A percentile compares a stretch with the other conserved stretches of the same genome.
Evolutionary conservation across 1,140 invertebrate species (phyloP).

Genomic region (Thaumetopoea pityocampa): DNA sequence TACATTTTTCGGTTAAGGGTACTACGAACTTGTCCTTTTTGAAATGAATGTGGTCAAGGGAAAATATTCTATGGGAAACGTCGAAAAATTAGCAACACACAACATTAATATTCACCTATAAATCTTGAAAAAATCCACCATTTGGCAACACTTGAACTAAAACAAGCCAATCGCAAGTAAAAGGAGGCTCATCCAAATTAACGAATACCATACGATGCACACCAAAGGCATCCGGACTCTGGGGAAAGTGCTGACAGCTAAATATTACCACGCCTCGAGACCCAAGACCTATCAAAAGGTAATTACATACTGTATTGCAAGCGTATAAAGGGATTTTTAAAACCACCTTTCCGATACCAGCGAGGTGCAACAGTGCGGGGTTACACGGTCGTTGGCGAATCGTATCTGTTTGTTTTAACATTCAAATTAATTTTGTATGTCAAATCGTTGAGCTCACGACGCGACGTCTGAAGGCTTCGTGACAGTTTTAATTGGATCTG

Average conservation of each 20-base stretch:
- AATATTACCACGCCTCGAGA: slow-evolving; percentile 41
- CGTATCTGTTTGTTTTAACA: slow-evolving; percentile 34
- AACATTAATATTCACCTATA: slow-evolving; percentile 11
- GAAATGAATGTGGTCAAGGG: no score
- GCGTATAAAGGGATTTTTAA: slow-evolving; percentile 28
- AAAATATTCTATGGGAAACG: slow-evolving; percentile 10
- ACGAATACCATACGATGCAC: slow-evolving; percentile 19
- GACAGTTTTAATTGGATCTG: slow-evolving; percentile 20
- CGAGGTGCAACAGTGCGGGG: slow-evolving; percentile 20
- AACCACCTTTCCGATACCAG: slow-evolving; percentile 39
- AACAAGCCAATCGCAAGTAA: slow-evolving; percentile 23
- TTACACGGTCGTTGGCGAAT: slow-evolving; percentile 32
- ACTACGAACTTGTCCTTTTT: no score
- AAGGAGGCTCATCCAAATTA: slow-evolving; percentile 27
- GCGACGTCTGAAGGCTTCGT: slow-evolving; percentile 10
- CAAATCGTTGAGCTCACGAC: slow-evolving; percentile 4
- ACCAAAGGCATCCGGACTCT: slow-evolving; percentile 16
- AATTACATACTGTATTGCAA: slow-evolving; percentile 48
- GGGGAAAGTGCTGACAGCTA: slow-evolving; percentile 53
- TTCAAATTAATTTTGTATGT: slow-evolving; percentile 23
- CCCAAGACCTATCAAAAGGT: slow-evolving; percentile 42
- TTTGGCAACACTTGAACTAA: slow-evolving; percentile 11
- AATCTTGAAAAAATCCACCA: slow-evolving; percentile 9
- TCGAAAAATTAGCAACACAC: slow-evolving; percentile 7
- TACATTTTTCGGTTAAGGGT: no score